Base-by-base conservation (phyloP, 2,888 invertebrate species). In the Iphiclides podalirius region DNA sequence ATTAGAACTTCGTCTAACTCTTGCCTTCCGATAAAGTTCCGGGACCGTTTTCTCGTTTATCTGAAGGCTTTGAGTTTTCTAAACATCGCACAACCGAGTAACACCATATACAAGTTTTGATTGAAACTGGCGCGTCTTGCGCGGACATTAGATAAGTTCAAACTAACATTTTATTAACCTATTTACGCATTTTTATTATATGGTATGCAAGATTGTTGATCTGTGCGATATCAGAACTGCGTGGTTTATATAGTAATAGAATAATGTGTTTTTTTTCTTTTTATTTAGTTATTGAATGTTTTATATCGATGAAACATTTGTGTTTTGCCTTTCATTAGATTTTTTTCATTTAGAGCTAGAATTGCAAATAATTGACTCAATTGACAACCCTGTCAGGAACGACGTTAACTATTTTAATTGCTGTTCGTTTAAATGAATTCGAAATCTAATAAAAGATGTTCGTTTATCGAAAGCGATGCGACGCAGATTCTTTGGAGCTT, bases 321-420 rank as follows among this genome's bases (percentile, higher is more conserved):
- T n/a, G n/a, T n/a, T n/a, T n/a, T n/a, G n/a, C n/a, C n/a, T n/a
- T n/a, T n/a, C n/a, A n/a, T n/a, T n/a, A n/a, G n/a, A n/a, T n/a
- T n/a, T n/a, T n/a, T n/a, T n/a, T n/a, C n/a, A n/a, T n/a, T n/a
- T n/a, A n/a, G n/a, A n/a, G n/a, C n/a, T n/a, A n/a, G n/a, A n/a
- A n/a, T n/a, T n/a, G n/a, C n/a, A n/a, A n/a, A n/a, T n/a, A n/a
- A n/a, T n/a, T n/a, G n/a, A n/a, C n/a, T n/a, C n/a, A n/a, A n/a
- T 33, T 15, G 23, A 23, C 20, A 40, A 34, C 39, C 33, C 34
- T 40, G 15, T 9, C 14, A n/a, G 11, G 1, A 3, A 11, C 2
- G 13, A 20, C 15, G 33, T 23, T 20, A 12, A 73, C 67, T 73
- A 67, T 70, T 77, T 72, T 77, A 80, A 83, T 79, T 77, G 75